These are phyloP conservation scores for Cantharis rufa DNA, from an alignment of 2,888 invertebrate species.

Conservation along the genomic window DNA sequence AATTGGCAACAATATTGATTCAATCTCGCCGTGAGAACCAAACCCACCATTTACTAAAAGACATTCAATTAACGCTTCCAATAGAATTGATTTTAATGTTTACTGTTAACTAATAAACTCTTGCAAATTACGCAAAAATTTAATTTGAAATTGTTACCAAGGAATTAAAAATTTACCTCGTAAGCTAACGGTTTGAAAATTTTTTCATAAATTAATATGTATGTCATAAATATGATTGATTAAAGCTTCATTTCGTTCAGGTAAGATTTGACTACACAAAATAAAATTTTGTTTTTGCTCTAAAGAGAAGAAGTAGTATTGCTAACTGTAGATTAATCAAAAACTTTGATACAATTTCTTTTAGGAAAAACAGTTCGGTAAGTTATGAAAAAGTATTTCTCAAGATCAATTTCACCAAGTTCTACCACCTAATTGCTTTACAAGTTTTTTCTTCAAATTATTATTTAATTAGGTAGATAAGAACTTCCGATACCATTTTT, in stretches of 20 bases:
- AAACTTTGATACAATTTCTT: background rate
- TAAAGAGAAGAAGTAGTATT: background rate
- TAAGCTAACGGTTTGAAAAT: background rate
- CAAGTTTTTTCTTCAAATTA: background rate
- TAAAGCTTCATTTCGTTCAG: background rate
- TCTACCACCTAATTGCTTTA: background rate
- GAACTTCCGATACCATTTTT: background rate
- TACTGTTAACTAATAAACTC: background rate
- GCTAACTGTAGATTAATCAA: background rate
- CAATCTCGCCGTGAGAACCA: constrained; percentile 17
- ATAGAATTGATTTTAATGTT: constrained; percentile 13
- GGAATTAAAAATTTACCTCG: background rate
- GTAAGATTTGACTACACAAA: background rate
- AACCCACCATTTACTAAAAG: constrained; percentile 15
- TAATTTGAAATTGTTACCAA: background rate
- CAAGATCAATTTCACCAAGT: background rate
- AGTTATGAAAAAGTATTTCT: background rate
- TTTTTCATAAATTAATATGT: background rate
- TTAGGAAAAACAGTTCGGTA: background rate
- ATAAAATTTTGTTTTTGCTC: background rate
- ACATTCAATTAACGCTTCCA: constrained; percentile 18
- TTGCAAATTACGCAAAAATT: background rate
- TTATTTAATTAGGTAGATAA: background rate
- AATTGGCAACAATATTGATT: constrained; percentile 29
- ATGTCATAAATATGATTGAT: background rate